Conservation (phyloP, 1,140 invertebrate species). For the Leptonema lineaticorne region DNA sequence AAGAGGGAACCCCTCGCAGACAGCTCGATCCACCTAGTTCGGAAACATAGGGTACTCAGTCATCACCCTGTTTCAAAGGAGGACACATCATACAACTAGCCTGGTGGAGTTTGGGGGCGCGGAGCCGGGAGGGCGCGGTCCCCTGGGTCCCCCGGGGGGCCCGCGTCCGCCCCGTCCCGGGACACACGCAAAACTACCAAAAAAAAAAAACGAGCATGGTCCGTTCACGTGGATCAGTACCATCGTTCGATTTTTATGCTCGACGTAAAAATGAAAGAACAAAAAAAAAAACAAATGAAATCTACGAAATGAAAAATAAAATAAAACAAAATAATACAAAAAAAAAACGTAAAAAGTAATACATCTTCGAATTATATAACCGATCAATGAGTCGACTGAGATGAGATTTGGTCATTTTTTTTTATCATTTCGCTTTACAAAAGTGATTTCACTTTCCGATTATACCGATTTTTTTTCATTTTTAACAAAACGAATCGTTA, state of each 20-base stretch:
- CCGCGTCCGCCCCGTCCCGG: slow-evolving; percentile 13
- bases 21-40: slow-evolving; percentile 33
- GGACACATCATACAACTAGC: slow-evolving; percentile 20
- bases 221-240: background rate
- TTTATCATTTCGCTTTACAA: background rate
- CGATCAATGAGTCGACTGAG: background rate
- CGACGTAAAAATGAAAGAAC: too few relatives aligned
- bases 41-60: slow-evolving; percentile 39
- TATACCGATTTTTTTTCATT: background rate
- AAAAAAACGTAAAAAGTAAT: too few relatives aligned
- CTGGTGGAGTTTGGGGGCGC: slow-evolving; percentile 8
- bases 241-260: too few relatives aligned
- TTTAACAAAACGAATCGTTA: too few relatives aligned
- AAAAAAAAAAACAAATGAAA: too few relatives aligned
- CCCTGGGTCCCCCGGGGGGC: background rate
- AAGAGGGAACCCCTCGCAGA: slow-evolving; percentile 27
- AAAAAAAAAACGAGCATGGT: background rate
- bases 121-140: slow-evolving; percentile 14
- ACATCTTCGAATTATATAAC: too few relatives aligned
- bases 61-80: slow-evolving; percentile 26
- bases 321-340: background rate
- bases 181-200: background rate
- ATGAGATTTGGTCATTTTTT: background rate
- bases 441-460: background rate
- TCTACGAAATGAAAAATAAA: background rate